phyloP scores from a whole-genome alignment of 2,113 vertebrate species.

The Platysteira castanea region DNA sequence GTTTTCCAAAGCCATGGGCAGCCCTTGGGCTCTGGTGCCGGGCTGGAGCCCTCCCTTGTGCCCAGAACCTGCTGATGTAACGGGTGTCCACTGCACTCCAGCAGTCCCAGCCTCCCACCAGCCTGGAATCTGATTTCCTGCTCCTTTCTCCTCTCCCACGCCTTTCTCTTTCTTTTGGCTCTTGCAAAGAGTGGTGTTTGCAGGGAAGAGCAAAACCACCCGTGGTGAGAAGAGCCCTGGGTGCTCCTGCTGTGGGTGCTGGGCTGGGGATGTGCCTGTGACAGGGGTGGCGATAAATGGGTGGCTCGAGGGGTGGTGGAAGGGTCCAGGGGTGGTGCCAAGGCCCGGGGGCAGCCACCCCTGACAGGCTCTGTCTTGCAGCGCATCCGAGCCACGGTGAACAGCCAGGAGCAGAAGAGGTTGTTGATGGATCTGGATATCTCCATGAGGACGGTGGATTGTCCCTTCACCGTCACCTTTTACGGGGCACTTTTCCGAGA shows the following conservation, averaged over 20 bases:
- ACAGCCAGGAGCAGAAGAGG: conserved; percentile 96
- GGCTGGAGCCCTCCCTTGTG: neutral
- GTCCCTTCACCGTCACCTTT: conserved; percentile 92
- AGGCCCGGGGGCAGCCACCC: neutral
- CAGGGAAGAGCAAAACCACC: neutral
- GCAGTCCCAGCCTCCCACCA: neutral
- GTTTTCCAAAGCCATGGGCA: neutral
- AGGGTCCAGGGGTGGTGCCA: neutral
- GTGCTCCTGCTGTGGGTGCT: neutral
- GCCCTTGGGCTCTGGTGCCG: neutral
- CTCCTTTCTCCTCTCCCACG: neutral
- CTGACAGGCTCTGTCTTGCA: conserved; percentile 44
- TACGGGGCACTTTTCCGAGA: conserved; percentile 94
- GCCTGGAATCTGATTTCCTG: neutral
- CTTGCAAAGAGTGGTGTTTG: neutral
- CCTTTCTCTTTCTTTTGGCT: neutral
- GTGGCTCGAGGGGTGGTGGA: neutral
- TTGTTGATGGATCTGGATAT: conserved; percentile 95
- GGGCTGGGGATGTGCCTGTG: neutral
- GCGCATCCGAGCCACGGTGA: conserved; percentile 93
- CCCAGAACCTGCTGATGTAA: neutral
- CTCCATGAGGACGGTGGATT: conserved; percentile 97
- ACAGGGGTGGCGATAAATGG: neutral
- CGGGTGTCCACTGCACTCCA: neutral
- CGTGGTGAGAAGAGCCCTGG: neutral